Percentiles rank a stretch among this genome's conserved stretches.
Evolutionary conservation across 2,888 invertebrate genomes (phyloP).

Genomic region (Argyresthia albistria): DNA sequence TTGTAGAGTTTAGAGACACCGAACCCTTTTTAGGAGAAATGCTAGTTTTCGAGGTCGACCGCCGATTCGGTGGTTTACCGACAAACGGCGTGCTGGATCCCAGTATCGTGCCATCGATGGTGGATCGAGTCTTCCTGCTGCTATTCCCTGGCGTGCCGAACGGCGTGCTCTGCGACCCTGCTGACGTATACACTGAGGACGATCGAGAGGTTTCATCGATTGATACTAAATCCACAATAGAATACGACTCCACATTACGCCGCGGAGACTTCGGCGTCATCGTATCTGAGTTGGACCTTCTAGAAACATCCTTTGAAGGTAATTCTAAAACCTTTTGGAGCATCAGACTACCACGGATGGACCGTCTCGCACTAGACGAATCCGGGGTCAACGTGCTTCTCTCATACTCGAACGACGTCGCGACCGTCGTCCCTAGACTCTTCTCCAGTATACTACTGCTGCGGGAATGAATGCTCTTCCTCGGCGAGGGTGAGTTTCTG

Average conservation of each 20-base stretch:
- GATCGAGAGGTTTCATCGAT: slow-evolving; percentile 31
- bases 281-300: slow-evolving; percentile 19
- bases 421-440: slow-evolving; percentile 17
- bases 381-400: slow-evolving; percentile 14
- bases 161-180: slow-evolving; percentile 19
- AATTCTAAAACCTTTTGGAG: slow-evolving; percentile 25
- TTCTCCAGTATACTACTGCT: slow-evolving; percentile 28
- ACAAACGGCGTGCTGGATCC: slow-evolving; percentile 42
- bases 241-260: slow-evolving; percentile 38
- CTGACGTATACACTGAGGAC: slow-evolving; percentile 35
- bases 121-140: slow-evolving; percentile 26
- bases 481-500: slow-evolving; percentile 26
- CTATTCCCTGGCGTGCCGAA: slow-evolving; percentile 28
- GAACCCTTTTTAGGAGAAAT: neutral
- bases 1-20: neutral
- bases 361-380: slow-evolving; percentile 22
- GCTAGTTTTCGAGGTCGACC: neutral
- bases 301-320: slow-evolving; percentile 8
- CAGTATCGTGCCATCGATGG: slow-evolving; percentile 20
- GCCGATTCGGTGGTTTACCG: slow-evolving; percentile 7
- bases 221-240: slow-evolving; percentile 52
- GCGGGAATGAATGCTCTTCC: slow-evolving; percentile 31
- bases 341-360: slow-evolving; percentile 26
- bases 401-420: slow-evolving; percentile 5
- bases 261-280: slow-evolving; percentile 21